A percentile compares a stretch with the other conserved stretches of the same genome.
phyloP scores from a whole-genome alignment of 1,140 invertebrate species.

The Mactra quadrangularis region DNA sequence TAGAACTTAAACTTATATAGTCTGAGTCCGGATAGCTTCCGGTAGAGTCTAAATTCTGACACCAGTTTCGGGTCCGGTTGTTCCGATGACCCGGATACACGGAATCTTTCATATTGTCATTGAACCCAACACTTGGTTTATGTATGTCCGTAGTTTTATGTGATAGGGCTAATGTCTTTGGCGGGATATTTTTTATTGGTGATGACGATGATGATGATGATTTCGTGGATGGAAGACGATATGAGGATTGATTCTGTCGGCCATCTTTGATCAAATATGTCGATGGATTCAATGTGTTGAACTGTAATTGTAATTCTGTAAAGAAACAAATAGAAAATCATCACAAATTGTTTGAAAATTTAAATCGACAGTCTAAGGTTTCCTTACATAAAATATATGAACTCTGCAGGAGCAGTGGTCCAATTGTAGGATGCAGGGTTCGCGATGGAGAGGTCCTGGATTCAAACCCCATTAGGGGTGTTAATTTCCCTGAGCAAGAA shows the following conservation, averaged over 20 bases:
- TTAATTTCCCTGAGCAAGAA: too few species aligned
- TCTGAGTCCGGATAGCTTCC: conserved; percentile 53
- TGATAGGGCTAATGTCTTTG: conserved; percentile 20
- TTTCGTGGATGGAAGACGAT: conserved; percentile 4
- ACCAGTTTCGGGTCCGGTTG: conserved; percentile 34
- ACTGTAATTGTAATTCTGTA: conserved; percentile 39
- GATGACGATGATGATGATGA: not conserved
- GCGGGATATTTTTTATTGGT: conserved; percentile 21
- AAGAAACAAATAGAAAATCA: conserved; percentile 5
- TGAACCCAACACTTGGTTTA: conserved; percentile 29
- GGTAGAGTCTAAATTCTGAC: conserved; percentile 39
- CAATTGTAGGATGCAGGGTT: too few species aligned
- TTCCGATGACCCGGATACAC: not conserved
- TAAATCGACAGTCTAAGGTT: too few species aligned
- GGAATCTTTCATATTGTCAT: conserved; percentile 30
- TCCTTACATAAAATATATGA: too few species aligned
- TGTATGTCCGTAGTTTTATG: conserved; percentile 24
- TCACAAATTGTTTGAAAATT: too few species aligned
- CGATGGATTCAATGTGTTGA: conserved; percentile 49
- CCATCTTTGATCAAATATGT: conserved; percentile 49
- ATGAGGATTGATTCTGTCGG: conserved; percentile 1
- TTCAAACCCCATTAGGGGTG: too few species aligned
- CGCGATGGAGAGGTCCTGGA: too few species aligned
- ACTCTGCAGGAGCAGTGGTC: too few species aligned
- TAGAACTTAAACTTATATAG: conserved; percentile 38